Conservation (phyloP, 2,797 vertebrate genomes). For the Gymnoscopelus braueri region DNA sequence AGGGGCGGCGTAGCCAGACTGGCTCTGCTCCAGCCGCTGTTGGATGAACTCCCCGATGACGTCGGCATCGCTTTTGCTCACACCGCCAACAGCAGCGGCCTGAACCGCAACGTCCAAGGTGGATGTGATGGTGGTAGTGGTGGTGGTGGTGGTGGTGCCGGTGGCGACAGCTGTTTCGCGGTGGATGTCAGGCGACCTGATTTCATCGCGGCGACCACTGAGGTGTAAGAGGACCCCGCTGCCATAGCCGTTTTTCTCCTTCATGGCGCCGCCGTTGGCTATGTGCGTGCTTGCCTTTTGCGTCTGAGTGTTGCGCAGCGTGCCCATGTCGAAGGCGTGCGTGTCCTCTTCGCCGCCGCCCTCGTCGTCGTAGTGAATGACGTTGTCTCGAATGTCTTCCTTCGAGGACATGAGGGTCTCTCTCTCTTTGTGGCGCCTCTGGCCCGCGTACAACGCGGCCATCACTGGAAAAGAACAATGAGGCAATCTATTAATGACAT, state of each 20-base stretch:
- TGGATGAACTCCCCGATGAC: constrained; percentile 88
- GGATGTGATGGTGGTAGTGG: neutral
- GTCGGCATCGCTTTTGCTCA: constrained; percentile 74
- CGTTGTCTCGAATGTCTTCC: constrained; percentile 89
- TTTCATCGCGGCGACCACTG: neutral
- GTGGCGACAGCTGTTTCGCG: constrained; percentile 46
- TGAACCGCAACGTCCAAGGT: neutral
- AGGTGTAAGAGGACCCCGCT: constrained; percentile 58
- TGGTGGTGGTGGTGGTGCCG: too few relatives aligned
- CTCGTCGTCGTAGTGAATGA: constrained; percentile 90
- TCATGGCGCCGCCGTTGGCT: constrained; percentile 11
- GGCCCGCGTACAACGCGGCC: constrained; percentile 84
- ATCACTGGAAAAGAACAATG: constrained; percentile 72
- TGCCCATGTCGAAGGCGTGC: constrained; percentile 88
- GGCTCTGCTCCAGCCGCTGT: constrained; percentile 85
- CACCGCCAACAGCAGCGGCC: neutral
- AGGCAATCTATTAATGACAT: neutral
- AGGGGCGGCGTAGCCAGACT: constrained; percentile 78
- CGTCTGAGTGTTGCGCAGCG: constrained; percentile 82
- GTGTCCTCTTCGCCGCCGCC: constrained; percentile 90
- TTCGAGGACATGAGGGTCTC: constrained; percentile 89
- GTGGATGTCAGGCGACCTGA: constrained; percentile 63
- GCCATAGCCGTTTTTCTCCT: constrained; percentile 52
- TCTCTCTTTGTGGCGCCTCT: constrained; percentile 85
- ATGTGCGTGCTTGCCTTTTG: constrained; percentile 15